Percentiles rank a stretch among this genome's conserved stretches.
Evolutionary conservation across 2,113 vertebrate species (phyloP).

Genomic region (Gymnogyps californianus): DNA sequence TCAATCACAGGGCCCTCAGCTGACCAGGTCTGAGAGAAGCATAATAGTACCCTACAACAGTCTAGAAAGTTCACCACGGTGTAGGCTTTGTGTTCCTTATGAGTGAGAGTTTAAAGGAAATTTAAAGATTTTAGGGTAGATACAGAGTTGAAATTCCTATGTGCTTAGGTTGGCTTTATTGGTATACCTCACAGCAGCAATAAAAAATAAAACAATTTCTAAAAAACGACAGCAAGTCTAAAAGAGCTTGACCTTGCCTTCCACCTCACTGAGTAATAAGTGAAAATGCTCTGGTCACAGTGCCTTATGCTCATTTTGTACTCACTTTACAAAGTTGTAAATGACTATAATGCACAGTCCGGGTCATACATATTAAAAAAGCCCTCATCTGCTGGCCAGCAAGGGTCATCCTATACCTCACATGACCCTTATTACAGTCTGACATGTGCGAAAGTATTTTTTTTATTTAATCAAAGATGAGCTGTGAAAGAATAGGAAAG

Average conservation of each 20-base stretch:
- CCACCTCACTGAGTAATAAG: not conserved
- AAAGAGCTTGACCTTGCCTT: slow-evolving; percentile 8
- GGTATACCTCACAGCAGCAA: not conserved
- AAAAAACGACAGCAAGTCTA: not conserved
- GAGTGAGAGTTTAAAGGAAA: not conserved
- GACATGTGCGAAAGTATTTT: not conserved
- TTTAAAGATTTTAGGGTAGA: not conserved
- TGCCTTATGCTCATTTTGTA: not conserved
- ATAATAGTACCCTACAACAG: not conserved
- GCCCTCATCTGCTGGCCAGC: not conserved
- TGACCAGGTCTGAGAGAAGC: not conserved
- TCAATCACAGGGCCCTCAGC: not conserved
- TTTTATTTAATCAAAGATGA: not conserved
- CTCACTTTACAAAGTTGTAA: not conserved
- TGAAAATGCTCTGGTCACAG: not conserved
- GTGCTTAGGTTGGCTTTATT: slow-evolving; percentile 19
- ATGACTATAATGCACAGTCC: not conserved
- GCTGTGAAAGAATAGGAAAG: not conserved
- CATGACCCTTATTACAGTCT: not conserved
- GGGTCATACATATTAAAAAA: not conserved
- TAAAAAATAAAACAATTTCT: slow-evolving; percentile 33
- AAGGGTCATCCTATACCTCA: not conserved
- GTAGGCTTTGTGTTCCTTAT: not conserved
- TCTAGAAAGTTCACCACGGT: not conserved
- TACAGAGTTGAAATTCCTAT: slow-evolving; percentile 14